These are phyloP conservation scores for Ciconia stormi DNA, from an alignment of 2,113 vertebrate species.

Conservation along the genomic window DNA sequence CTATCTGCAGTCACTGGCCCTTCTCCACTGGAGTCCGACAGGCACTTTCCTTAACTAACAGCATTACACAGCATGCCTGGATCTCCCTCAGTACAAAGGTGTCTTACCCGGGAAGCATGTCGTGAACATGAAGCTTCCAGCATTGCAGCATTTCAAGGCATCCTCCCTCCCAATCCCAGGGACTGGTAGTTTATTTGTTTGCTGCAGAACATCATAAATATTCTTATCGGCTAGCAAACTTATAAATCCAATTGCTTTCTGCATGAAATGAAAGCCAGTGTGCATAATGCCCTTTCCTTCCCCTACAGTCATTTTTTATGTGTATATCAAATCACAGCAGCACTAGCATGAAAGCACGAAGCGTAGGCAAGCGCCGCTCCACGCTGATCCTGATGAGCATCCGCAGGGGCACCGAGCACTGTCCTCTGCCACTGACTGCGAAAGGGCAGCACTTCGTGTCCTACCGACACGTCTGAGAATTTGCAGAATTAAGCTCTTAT, in stretches of 20 bases:
- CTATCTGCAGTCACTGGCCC: neutral
- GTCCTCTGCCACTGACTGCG: neutral
- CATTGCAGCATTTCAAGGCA: neutral
- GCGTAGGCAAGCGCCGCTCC: fast-evolving
- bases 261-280: neutral
- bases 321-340: neutral
- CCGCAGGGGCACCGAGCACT: fast-evolving
- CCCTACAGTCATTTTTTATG: neutral
- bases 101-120: neutral
- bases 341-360: neutral
- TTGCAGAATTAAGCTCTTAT: neutral
- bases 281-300: neutral
- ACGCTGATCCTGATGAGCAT: fast-evolving
- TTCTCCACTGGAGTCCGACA: neutral
- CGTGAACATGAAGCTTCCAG: neutral
- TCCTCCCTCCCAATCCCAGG: neutral
- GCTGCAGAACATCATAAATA: neutral
- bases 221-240: neutral
- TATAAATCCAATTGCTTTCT: neutral
- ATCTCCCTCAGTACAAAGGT: neutral
- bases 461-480: neutral
- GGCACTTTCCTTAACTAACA: neutral
- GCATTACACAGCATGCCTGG: fast-evolving
- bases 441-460: neutral
- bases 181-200: neutral